Evolutionary conservation across 2,797 vertebrate species (phyloP).

Genomic region (Leptodactylus fallax): DNA sequence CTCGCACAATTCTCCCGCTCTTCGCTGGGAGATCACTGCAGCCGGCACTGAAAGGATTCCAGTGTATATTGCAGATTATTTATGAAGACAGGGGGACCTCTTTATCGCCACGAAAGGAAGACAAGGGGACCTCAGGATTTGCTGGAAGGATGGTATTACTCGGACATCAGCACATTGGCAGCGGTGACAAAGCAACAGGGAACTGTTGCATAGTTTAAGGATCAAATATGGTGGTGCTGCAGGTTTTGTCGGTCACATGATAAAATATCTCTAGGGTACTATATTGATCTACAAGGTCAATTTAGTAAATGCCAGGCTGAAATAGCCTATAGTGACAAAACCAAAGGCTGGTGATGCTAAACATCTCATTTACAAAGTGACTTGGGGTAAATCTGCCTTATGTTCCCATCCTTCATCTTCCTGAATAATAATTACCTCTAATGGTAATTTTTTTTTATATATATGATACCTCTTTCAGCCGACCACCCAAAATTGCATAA

Average conservation of each 20-base stretch:
- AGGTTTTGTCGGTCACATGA: neutral
- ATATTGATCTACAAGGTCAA: no score
- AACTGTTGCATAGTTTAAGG: neutral
- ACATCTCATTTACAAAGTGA: neutral
- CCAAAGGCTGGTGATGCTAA: neutral
- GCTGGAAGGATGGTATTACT: neutral
- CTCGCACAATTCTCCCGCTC: conserved; percentile 67
- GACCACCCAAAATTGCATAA: no score
- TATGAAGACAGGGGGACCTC: conserved; percentile 56
- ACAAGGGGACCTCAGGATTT: neutral
- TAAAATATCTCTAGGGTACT: neutral
- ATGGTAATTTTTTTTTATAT: no score
- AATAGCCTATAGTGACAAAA: neutral
- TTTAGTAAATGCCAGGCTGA: neutral
- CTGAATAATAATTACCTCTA: no score
- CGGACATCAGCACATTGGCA: neutral
- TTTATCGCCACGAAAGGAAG: conserved; percentile 32
- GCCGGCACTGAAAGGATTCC: neutral
- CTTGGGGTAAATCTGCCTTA: no score
- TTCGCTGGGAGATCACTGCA: conserved; percentile 59
- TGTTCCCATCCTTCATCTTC: no score
- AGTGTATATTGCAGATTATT: conserved; percentile 57
- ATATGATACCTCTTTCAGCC: no score
- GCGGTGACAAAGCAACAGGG: neutral
- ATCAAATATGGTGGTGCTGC: neutral